These are phyloP conservation scores for Anabacerthia variegaticeps DNA, from an alignment of 2,797 vertebrate genomes.

Conservation along the genomic window DNA sequence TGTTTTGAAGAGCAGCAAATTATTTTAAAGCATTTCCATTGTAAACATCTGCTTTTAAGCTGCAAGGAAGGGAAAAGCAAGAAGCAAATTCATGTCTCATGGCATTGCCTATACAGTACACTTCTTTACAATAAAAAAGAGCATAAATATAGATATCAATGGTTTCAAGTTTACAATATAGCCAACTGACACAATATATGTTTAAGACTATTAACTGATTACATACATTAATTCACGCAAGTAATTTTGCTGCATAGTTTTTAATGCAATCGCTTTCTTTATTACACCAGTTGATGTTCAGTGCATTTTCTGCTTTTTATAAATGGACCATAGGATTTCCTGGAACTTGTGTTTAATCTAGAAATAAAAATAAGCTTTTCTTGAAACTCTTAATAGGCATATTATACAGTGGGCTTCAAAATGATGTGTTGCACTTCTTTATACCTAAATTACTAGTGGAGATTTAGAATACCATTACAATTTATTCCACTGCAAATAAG, in stretches of 20 bases:
- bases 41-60: conserved; percentile 7
- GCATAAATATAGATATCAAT: conserved; percentile 27
- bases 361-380: conserved; percentile 31
- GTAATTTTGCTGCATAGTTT: conserved; percentile 1
- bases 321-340: neutral
- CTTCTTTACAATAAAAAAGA: neutral
- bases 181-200: neutral
- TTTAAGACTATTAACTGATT: neutral
- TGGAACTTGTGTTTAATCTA: conserved; percentile 12
- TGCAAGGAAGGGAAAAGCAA: conserved; percentile 25
- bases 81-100: neutral
- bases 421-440: neutral
- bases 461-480: neutral
- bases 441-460: neutral
- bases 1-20: neutral
- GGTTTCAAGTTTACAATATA: neutral
- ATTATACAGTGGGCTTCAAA: conserved; percentile 3
- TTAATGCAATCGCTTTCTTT: neutral
- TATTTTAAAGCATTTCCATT: neutral
- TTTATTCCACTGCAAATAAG: conserved; percentile 31
- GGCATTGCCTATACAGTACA: neutral
- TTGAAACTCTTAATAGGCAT: neutral
- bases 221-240: neutral
- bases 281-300: neutral
- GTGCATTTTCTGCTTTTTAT: neutral